These are phyloP conservation scores for Chaetura pelagica DNA, from an alignment of 2,113 vertebrate species.

Conservation along the genomic window DNA sequence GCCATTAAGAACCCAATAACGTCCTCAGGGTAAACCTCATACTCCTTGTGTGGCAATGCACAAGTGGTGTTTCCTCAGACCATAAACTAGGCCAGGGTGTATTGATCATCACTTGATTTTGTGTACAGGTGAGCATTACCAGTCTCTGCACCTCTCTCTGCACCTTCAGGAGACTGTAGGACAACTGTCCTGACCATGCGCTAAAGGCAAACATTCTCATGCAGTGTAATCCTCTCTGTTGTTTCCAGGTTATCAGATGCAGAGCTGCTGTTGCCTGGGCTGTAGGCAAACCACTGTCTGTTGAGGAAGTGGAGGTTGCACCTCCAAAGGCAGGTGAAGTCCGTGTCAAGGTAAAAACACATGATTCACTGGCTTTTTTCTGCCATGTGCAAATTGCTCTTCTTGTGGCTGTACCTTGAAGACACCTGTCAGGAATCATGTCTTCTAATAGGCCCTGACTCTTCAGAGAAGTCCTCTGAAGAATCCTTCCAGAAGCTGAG, in stretches of 20 bases:
- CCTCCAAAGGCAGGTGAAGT: slow-evolving; percentile 74
- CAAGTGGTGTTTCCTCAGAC: no score
- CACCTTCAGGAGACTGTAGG: no score
- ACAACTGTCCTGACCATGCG: rapidly evolving
- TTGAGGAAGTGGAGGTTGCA: slow-evolving; percentile 78
- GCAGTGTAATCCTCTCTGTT: background rate
- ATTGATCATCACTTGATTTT: background rate
- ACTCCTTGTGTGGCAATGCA: no score
- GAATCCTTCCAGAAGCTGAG: background rate
- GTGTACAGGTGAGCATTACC: rapidly evolving
- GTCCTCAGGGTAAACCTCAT: no score
- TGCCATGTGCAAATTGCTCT: background rate
- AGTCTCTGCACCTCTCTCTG: background rate
- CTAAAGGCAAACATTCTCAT: background rate
- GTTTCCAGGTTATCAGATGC: slow-evolving; percentile 74
- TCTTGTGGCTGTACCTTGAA: background rate
- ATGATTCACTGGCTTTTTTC: background rate
- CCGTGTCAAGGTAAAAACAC: slow-evolving; percentile 53
- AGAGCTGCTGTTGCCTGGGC: slow-evolving; percentile 77
- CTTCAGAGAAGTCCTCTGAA: background rate
- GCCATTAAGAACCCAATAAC: no score
- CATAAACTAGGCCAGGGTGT: background rate
- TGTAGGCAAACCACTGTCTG: slow-evolving; percentile 41
- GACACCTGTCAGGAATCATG: background rate
- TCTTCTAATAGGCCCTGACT: background rate